phyloP scores from a whole-genome alignment of 2,888 invertebrate species.

The Aricia artaxerxes region DNA sequence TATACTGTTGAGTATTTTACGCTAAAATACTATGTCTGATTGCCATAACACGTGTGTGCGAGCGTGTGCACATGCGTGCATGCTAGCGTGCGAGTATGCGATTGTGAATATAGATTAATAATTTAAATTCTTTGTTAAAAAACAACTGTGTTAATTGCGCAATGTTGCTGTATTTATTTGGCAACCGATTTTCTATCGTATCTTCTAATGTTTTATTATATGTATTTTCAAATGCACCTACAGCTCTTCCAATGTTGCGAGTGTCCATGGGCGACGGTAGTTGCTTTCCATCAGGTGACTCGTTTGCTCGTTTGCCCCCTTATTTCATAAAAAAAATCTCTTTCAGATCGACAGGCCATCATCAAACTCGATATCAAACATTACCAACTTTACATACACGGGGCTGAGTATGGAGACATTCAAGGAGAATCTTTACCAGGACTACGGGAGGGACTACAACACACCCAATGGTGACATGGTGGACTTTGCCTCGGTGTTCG shows the following conservation, averaged over 20 bases:
- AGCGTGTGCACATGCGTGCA: background rate
- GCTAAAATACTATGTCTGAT: too few species aligned
- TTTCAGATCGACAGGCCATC: conserved; percentile 88
- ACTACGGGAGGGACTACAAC: conserved; percentile 90
- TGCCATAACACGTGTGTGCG: background rate
- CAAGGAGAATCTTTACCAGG: conserved; percentile 86
- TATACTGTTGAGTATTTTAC: too few species aligned
- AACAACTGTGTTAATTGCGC: too few species aligned
- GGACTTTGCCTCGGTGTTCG: conserved; percentile 97
- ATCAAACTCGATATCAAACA: conserved; percentile 82
- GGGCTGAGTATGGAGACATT: conserved; percentile 88
- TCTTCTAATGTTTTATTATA: background rate
- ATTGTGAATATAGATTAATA: too few species aligned
- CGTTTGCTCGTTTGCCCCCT: too few species aligned
- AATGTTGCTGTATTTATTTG: too few species aligned
- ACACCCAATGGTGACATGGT: conserved; percentile 82
- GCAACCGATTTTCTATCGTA: background rate
- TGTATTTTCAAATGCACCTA: too few species aligned
- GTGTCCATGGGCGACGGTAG: too few species aligned
- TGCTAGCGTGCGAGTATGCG: background rate
- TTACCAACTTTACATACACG: conserved; percentile 83
- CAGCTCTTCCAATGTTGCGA: too few species aligned
- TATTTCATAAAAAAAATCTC: background rate
- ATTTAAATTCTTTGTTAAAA: too few species aligned
- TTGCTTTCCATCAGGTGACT: too few species aligned